Evolutionary conservation across 2,113 vertebrate genomes (phyloP).

Genomic region (Leptobrachium leishanense): DNA sequence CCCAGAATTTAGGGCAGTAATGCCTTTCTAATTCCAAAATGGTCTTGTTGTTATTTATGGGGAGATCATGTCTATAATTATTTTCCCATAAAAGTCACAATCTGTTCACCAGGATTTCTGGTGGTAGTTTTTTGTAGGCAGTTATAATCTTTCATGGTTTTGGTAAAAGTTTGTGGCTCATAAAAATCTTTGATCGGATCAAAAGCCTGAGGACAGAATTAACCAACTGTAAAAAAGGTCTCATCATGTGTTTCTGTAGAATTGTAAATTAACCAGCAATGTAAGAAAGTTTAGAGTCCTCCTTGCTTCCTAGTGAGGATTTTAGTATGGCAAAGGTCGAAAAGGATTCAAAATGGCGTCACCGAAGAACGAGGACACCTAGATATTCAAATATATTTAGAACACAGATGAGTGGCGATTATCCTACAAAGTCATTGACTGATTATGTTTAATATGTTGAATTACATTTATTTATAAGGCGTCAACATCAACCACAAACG

Average conservation of each 20-base stretch:
- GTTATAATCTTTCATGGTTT: neutral
- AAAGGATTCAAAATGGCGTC: neutral
- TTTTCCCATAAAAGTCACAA: no score
- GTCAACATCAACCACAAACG: no score
- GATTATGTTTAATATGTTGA: no score
- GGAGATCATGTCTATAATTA: no score
- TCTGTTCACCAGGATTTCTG: no score
- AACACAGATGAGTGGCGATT: no score
- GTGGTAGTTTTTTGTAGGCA: neutral
- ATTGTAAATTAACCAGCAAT: slow-evolving; percentile 16
- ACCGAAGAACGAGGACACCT: neutral
- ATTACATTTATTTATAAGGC: no score
- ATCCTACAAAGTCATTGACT: no score
- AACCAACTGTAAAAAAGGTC: neutral
- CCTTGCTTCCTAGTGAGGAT: neutral
- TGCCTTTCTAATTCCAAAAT: no score
- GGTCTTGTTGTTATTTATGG: no score
- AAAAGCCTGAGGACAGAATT: neutral
- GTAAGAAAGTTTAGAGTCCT: neutral
- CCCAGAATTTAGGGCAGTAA: no score
- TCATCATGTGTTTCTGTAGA: neutral
- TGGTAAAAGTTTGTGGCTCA: neutral
- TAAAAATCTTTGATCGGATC: neutral
- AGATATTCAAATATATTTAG: no score
- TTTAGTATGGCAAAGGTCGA: neutral